Evolutionary conservation across 2,888 invertebrate genomes (phyloP).

Genomic region (Seira sanloemensis): DNA sequence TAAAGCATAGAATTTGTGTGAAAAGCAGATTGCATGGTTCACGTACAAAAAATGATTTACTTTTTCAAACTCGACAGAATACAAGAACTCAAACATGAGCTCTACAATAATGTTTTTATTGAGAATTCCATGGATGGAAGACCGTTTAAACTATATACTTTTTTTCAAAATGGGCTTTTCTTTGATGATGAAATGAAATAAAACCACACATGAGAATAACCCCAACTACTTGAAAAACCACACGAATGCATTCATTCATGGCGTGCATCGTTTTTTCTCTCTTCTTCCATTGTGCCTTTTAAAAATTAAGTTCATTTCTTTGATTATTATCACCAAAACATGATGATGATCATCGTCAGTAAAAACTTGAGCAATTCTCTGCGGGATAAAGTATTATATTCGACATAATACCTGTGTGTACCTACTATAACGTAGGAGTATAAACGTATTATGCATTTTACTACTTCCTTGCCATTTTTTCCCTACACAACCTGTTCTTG

Average conservation of each 20-base stretch:
- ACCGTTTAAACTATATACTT: not conserved
- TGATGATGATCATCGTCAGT: conserved; percentile 29
- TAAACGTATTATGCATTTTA: conserved; percentile 25
- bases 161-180: not conserved
- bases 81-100: not conserved
- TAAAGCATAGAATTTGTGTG: conserved; percentile 30
- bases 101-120: conserved; percentile 4
- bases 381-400: conserved; percentile 31
- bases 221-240: conserved; percentile 37
- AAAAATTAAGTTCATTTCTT: conserved; percentile 21
- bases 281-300: conserved; percentile 1
- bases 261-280: conserved; percentile 23
- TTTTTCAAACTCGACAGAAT: conserved; percentile 2
- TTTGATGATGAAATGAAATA: conserved; percentile 44
- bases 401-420: conserved; percentile 5
- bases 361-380: conserved; percentile 34
- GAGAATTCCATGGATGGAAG: conserved; percentile 26
- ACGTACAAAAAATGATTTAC: conserved; percentile 33
- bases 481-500: conserved; percentile 55
- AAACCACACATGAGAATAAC: conserved; percentile 48
- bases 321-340: conserved; percentile 46
- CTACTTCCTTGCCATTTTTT: conserved; percentile 22
- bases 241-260: conserved; percentile 52
- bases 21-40: conserved; percentile 27
- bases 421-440: conserved; percentile 4